Evolutionary conservation across 2,797 vertebrate genomes (phyloP), one percentile per base, ranked within the genome.

Genomic region (Megalops cyprinoides): DNA sequence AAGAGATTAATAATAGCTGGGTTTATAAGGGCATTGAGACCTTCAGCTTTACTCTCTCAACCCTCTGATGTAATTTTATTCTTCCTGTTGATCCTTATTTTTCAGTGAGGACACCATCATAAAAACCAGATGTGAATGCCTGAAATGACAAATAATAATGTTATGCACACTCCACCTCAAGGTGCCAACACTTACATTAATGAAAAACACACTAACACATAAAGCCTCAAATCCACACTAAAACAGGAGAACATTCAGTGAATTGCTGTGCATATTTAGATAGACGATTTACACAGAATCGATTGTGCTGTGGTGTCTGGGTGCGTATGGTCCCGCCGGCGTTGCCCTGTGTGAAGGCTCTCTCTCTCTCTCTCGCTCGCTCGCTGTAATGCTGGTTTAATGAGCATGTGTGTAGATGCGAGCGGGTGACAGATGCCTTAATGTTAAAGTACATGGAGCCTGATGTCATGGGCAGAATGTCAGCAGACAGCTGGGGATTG

Each of bases 401-500:
- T 76, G 82, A 78, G 76, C 37, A 31, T 67, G 18, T 79, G 48
- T 75, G 28, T 81, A 62, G 39, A 39, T 78, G 82, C 3, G 12
- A 78, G 78, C 44, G 51, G 77, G 55, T 10, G 65, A 80, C 84
- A 82, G 82, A 83, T 85, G 84, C 81, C 83, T 75, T 71, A 67
- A 71, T 62, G 60, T 31, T 71, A 34, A 73, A 84, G 82, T 67
- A 69, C 79, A 84, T 55, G 78, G 76, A 82, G 83, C 83, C 85
- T 88, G 87, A 89, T 88, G 83, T 91, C 86, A 87, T 81, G 60
- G 82, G 75, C 65, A 84, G 86, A 87, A 83, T 88, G 90, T 88
- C 82, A 88, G 20, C 60, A 37, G 89, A 92, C 92, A 93, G 91
- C 91, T 93, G 93, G 85, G 80, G 31, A 76, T 25, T 7, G 74